Conservation (phyloP, 2,797 vertebrate species). For the Philypnodon macrostomus region DNA sequence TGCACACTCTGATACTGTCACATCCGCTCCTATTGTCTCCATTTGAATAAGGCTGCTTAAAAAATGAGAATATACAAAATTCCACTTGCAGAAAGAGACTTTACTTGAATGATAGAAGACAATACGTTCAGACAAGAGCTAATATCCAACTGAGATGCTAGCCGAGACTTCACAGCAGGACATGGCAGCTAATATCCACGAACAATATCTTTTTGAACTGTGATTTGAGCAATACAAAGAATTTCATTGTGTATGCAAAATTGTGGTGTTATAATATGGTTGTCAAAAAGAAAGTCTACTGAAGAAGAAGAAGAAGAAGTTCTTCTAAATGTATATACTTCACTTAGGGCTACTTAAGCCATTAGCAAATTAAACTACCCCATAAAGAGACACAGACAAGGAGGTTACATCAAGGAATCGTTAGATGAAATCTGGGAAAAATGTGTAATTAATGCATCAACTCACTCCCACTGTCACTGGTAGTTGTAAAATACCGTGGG, state of each 20-base stretch:
- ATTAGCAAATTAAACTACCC: too few species aligned
- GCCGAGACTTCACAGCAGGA: conserved; percentile 47
- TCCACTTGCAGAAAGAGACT: conserved; percentile 28
- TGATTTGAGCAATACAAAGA: conserved; percentile 59
- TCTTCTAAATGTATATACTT: too few species aligned
- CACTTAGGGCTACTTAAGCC: too few species aligned
- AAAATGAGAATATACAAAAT: conserved; percentile 18
- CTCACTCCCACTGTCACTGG: too few species aligned
- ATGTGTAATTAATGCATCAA: too few species aligned
- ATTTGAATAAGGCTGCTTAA: conserved; percentile 33
- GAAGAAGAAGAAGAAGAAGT: too few species aligned
- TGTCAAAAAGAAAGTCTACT: too few species aligned
- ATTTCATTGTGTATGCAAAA: conserved; percentile 54
- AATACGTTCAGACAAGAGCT: conserved; percentile 36
- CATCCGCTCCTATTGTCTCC: conserved; percentile 11
- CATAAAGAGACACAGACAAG: too few species aligned
- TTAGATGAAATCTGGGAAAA: too few species aligned
- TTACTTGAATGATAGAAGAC: conserved; percentile 32
- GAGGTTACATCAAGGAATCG: too few species aligned
- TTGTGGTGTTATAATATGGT: conserved; percentile 51
- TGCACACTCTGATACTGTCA: neutral
- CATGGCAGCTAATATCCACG: conserved; percentile 41
- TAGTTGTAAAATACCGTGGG: too few species aligned
- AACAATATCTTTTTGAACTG: conserved; percentile 53
- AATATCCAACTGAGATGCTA: conserved; percentile 59